Evolutionary conservation across 1,140 invertebrate genomes (phyloP), one percentile per base, ranked within the genome.

Genomic region (Trissolcus basalis): DNA sequence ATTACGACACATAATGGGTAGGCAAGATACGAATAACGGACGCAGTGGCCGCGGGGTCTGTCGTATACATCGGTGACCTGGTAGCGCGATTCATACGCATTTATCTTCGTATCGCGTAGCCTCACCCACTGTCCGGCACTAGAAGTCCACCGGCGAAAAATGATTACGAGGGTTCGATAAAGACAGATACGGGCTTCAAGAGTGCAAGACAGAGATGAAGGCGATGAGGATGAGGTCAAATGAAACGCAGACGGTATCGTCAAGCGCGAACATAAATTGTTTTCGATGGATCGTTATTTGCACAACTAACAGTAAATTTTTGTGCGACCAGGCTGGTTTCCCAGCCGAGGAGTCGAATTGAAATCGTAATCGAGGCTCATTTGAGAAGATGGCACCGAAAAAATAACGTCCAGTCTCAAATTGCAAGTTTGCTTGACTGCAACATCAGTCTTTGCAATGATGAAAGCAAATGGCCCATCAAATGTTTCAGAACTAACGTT

Each of bases 41-140:
- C 70, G 41, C 74, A 74, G 74, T 74, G 67, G 67, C 76, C 70
- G 55, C 70, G 43, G 61, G 76, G 60, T 78, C 70, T 78, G 70
- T 78, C 70, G 70, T 74, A 69, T 68, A 74, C 70, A 65, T 78
- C 67, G 70, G 76, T 74, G 71, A 78, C 71, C 71, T 74, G 76
- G 70, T 78, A 78, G 76, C 76, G 75, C 69, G 65, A 74, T 74
- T 74, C 76, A 78, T 78, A 78, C 76, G 76, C 76, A 74, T 78
- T 78, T 74, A 78, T 78, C 76, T 78, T 78, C 65, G 76, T 78
- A 70, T 78, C 76, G 76, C 70, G 65, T 67, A 55, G 76, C 76
- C 70, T 78, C 76, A 78, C 76, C 76, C 70, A 74, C 76, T 74
- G 76, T 74, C 76, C 64, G 49, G 59, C 63, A 69, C 63, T 75